Evolutionary conservation across 2,113 vertebrate genomes (phyloP).

Genomic region (Callorhinus ursinus): DNA sequence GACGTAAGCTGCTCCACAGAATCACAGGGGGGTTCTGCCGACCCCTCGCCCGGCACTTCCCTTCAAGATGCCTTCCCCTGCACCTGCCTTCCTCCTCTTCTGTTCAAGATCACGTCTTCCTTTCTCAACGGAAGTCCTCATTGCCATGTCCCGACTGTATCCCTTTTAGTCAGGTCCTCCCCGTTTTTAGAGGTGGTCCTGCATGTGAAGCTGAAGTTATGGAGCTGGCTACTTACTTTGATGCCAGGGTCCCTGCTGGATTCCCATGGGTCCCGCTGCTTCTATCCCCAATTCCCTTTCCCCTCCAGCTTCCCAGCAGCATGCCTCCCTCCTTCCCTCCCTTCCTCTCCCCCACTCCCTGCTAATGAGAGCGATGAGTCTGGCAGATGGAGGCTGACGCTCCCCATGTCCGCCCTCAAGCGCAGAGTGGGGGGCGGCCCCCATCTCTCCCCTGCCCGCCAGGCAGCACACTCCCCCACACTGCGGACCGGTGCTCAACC

Average conservation of each 20-base stretch:
- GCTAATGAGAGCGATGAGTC: not conserved
- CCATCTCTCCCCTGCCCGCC: not conserved
- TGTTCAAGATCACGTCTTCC: rapidly evolving
- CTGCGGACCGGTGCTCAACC: not conserved
- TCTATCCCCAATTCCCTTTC: rapidly evolving
- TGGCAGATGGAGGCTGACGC: not conserved
- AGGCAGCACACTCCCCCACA: not conserved
- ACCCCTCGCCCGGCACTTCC: not conserved
- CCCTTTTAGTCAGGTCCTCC: rapidly evolving
- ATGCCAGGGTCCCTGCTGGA: not conserved
- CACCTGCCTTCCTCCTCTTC: rapidly evolving
- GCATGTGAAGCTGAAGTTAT: not conserved
- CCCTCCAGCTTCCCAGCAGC: not conserved
- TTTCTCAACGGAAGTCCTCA: not conserved
- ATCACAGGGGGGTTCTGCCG: rapidly evolving
- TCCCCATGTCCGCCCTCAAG: not conserved
- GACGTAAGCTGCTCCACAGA: not conserved
- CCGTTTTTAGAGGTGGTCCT: not conserved
- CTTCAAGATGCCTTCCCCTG: rapidly evolving
- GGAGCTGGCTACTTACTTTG: no score
- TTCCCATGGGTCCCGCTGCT: not conserved
- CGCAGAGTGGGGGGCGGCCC: not conserved
- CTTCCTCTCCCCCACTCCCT: rapidly evolving
- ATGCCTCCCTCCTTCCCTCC: no score
- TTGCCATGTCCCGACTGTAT: rapidly evolving